A percentile compares a stretch with the other conserved stretches of the same genome.
phyloP scores from a whole-genome alignment of 1,140 invertebrate genomes.

The Cotesia glomerata region DNA sequence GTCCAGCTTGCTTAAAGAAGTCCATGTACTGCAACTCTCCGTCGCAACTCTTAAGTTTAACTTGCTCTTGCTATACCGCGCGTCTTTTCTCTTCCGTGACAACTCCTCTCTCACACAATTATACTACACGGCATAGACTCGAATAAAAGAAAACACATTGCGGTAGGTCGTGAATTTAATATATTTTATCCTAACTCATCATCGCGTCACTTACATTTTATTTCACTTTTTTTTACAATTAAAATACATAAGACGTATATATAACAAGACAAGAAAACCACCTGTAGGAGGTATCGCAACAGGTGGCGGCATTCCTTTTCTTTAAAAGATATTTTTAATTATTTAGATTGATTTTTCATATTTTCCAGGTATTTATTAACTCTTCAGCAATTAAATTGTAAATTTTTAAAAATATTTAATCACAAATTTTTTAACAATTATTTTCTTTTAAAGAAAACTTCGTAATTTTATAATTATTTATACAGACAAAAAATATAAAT shows the following conservation, averaged over 20 bases:
- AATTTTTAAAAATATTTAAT: neutral
- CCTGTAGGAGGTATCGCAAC: constrained; percentile 6
- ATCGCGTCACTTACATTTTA: neutral
- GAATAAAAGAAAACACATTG: constrained; percentile 39
- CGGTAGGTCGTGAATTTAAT: constrained; percentile 55
- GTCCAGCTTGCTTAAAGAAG: too few relatives aligned
- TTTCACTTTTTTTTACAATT: neutral
- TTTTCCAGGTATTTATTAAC: too few relatives aligned
- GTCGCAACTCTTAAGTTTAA: constrained; percentile 33
- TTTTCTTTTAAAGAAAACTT: neutral
- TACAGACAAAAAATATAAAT: neutral
- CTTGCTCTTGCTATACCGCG: constrained; percentile 27
- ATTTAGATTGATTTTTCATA: too few relatives aligned
- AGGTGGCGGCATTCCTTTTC: neutral
- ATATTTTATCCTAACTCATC: neutral
- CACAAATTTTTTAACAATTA: neutral
- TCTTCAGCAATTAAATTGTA: neutral
- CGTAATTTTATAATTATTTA: constrained; percentile 8
- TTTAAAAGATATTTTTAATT: too few relatives aligned
- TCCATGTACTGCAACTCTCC: neutral
- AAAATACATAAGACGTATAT: too few relatives aligned
- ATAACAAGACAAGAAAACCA: constrained; percentile 1
- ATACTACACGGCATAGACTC: neutral
- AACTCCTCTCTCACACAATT: constrained; percentile 15
- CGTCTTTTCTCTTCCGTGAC: constrained; percentile 36